Base-by-base conservation (phyloP, 2,797 vertebrate species). In the Mycteria americana region DNA sequence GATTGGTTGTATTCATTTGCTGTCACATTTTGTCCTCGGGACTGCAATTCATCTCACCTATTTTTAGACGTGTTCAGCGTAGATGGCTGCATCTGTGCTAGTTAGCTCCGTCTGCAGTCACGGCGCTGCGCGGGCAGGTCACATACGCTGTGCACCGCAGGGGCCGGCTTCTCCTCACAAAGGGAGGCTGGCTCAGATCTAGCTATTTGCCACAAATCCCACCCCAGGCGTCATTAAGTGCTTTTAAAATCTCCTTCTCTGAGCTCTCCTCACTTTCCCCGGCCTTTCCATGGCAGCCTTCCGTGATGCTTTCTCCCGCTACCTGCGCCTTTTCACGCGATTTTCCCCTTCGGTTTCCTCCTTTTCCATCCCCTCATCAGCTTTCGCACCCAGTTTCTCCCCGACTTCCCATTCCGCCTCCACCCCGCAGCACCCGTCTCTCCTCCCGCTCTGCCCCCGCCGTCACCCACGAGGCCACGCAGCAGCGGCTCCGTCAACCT, bases 51-150 rank as follows among this genome's bases (percentile, higher is more conserved):
- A 67, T 73, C 86, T 87, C 86, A 82, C 88, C 70, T 93, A 82
- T 93, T 93, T 96, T 96, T 96, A 92, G 95, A 35, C 65, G 45
- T 9, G 45, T 65, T 92, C 90, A 73, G 50, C 57, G 81, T 22
- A 92, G 88, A 92, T 16, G 67, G 56, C 77, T 79, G 56, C 59
- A 63, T 85, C 84, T 73, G 11, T 25, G 27, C 41, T 62, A 65
- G 69, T 72, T 75, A 88, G 90, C 77, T 93, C 85, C 80, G 93
- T 84, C 88, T 68, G 87, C 83, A 94, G 92, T 28, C 88, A 64
- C 11, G 9, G 85, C 7, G 12, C 60, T 18, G 88, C 15, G 83
- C 88, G 51, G 64, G 67, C 93, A 90, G 69, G 60, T 75, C 85
- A 64, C 75, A 73, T 2, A 80, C 6, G 2, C 54, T 6, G 24